Conservation (phyloP, 2,888 invertebrate species). For the Baronia brevicornis region DNA sequence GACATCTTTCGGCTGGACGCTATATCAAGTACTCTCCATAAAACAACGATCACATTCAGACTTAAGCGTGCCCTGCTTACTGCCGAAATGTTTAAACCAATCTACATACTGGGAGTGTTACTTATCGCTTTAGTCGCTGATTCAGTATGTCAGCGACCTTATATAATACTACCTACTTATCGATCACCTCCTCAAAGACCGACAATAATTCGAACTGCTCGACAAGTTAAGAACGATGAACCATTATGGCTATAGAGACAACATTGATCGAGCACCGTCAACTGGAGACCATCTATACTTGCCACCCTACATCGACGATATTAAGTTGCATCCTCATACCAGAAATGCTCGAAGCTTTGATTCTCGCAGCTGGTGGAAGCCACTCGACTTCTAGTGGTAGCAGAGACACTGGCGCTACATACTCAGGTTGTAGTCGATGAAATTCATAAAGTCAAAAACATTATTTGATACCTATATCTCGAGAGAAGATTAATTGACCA, state of each 20-base stretch:
- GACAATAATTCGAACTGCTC: constrained; percentile 22
- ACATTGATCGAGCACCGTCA: constrained; percentile 25
- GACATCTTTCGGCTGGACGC: too few species aligned
- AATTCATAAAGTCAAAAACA: too few species aligned
- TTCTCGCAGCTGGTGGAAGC: constrained; percentile 32
- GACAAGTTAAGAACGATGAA: constrained; percentile 29
- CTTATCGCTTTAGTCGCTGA: constrained; percentile 24
- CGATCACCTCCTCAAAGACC: constrained; percentile 23
- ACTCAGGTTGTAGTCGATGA: constrained; percentile 35
- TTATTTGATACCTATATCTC: too few species aligned
- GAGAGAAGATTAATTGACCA: too few species aligned
- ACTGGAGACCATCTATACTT: constrained; percentile 27
- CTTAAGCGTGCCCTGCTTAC: too few species aligned
- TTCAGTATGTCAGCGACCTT: constrained; percentile 21
- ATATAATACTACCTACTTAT: constrained; percentile 26
- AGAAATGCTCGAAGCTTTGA: constrained; percentile 32
- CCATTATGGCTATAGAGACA: constrained; percentile 25
- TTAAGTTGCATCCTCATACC: constrained; percentile 27
- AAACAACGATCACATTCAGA: too few species aligned
- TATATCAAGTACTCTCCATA: too few species aligned
- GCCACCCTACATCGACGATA: constrained; percentile 29
- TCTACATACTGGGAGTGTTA: too few species aligned
- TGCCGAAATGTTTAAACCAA: too few species aligned
- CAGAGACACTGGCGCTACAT: constrained; percentile 30
- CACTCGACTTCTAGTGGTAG: constrained; percentile 23